Base-by-base conservation (phyloP, 2,888 invertebrate genomes). In the Eilema griseolum region DNA sequence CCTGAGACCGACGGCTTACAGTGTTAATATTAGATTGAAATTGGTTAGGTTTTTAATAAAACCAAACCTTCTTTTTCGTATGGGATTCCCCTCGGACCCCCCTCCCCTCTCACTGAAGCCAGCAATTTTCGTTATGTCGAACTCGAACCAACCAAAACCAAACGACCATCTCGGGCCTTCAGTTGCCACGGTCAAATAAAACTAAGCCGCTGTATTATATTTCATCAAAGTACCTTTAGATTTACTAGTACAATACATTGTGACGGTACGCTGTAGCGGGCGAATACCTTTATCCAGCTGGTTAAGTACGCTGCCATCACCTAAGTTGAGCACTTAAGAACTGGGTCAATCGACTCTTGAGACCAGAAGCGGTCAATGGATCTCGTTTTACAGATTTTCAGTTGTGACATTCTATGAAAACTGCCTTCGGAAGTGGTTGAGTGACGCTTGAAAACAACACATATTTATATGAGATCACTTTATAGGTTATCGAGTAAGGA, bases 281-380 rank as follows among this genome's bases (percentile, higher is more conserved):
- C 16, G 14, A 16, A 23, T 5, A 67, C 65, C 70, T 70, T 70
- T 70, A 69, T 69, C 67, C 63, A 70, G 64, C 67, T 67, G 52
- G 61, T 68, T 75, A 74, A 67, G 67, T 60, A 68, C 64, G 62
- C 70, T 24, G 61, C 62, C 74, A 76, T 74, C 73, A 71, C 66
- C 63, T 72, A 52, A 69, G 56, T 52, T 52, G 52, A 56, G 61
- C 20, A 73, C 81, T 81, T 69, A 28, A 28, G 16, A 81, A 73
- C 67, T 81, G 68, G 81, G 81, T 81, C 81, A 76, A 79, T 79
- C 72, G 74, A 37, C 70, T 57, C 70, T 74, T 70, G 16, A 64
- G 31, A 3, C 23, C 52, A 62, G 23, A 66, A 57, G 41, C 79
- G 77, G 73, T 73, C 81, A 81, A 67, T 61, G 70, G 59, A 66